Evolutionary conservation across 2,888 invertebrate species (phyloP).

Genomic region (Adelognathus sp.): DNA sequence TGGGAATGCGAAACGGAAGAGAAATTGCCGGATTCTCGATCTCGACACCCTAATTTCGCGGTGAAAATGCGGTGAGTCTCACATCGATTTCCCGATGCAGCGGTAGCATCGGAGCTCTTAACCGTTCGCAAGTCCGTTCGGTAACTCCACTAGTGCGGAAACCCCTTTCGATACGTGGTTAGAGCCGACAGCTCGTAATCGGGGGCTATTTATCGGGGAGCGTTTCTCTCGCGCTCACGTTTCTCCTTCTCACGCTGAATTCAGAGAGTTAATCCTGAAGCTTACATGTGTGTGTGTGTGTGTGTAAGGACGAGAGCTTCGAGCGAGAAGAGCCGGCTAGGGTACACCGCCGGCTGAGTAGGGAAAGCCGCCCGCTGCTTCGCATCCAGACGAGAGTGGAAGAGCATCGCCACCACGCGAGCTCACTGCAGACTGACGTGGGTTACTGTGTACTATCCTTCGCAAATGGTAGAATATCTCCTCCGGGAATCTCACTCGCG

Average conservation of each 20-base stretch:
- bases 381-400: constrained; percentile 18
- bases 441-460: constrained; percentile 6
- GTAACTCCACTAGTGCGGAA: constrained; percentile 51
- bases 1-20: background rate
- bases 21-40: constrained; percentile 9
- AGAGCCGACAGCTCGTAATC: constrained; percentile 70
- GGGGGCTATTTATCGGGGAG: constrained; percentile 72
- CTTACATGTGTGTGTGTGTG: constrained; percentile 26
- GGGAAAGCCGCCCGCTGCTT: background rate
- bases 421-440: constrained; percentile 20
- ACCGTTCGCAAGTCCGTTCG: background rate
- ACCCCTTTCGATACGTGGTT: constrained; percentile 67
- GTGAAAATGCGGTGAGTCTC: constrained; percentile 13
- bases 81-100: constrained; percentile 38
- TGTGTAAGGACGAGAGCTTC: constrained; percentile 15
- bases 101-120: background rate
- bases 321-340: background rate
- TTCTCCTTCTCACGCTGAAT: constrained; percentile 39
- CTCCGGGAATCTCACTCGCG: constrained; percentile 47
- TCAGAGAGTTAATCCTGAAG: constrained; percentile 67
- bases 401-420: constrained; percentile 26
- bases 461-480: constrained; percentile 47
- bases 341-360: background rate
- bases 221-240: constrained; percentile 47
- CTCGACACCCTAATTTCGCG: constrained; percentile 44